A percentile compares a stretch with the other conserved stretches of the same genome.
Evolutionary conservation across 2,113 vertebrate species (phyloP).

Genomic region (Tricholaema leucomelas): DNA sequence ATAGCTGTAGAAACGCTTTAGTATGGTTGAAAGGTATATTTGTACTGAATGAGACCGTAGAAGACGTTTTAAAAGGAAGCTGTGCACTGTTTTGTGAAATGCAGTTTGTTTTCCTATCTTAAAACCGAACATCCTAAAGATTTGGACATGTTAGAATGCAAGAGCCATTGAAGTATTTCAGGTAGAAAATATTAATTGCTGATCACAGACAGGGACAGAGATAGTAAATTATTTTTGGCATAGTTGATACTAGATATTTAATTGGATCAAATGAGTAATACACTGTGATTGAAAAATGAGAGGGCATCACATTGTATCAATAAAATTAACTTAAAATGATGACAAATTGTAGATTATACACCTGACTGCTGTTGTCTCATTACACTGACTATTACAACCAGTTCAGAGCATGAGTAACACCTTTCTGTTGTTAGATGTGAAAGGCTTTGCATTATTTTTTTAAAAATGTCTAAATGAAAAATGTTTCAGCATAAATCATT

Average conservation of each 20-base stretch:
- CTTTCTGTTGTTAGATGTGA: not conserved
- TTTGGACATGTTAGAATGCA: not conserved
- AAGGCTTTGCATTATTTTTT: not conserved
- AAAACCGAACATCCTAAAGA: not conserved
- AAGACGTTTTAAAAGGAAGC: not conserved
- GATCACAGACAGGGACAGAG: not conserved
- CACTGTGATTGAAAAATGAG: not conserved
- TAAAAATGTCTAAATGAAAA: not conserved
- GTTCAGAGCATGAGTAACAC: not conserved
- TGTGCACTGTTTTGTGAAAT: not conserved
- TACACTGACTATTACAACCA: not conserved
- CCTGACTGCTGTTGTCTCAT: not conserved
- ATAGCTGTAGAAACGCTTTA: not conserved
- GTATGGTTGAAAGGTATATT: not conserved
- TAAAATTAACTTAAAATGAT: slow-evolving; percentile 1
- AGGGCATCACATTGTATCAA: not conserved
- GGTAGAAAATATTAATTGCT: not conserved
- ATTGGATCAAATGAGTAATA: not conserved
- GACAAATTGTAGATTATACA: not conserved
- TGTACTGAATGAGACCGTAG: not conserved
- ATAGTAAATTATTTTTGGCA: not conserved
- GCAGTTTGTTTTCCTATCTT: not conserved
- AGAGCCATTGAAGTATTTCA: not conserved
- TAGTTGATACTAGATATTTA: not conserved
- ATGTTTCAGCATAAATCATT: not conserved